These are phyloP conservation scores for Lepilemur ruficaudatus DNA, from an alignment of 2,797 vertebrate genomes.

Conservation along the genomic window DNA sequence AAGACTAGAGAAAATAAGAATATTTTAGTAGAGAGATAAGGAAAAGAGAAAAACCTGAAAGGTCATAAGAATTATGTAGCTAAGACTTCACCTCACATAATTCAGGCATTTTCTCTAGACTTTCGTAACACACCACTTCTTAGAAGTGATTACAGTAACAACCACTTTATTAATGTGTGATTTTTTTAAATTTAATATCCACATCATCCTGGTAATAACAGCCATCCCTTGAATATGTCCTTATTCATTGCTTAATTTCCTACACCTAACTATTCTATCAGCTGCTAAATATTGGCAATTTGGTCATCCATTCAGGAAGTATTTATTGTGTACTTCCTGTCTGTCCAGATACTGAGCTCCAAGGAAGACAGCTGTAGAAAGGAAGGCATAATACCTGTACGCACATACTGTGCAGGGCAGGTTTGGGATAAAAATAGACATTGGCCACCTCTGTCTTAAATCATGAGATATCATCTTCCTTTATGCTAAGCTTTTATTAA, in stretches of 20 bases:
- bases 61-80: background rate
- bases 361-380: background rate
- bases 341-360: background rate
- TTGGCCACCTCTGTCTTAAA: background rate
- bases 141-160: background rate
- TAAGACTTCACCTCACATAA: background rate
- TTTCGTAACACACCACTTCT: background rate
- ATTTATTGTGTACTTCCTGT: background rate
- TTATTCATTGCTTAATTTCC: background rate
- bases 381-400: background rate
- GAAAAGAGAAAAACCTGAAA: background rate
- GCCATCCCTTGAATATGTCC: background rate
- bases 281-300: background rate
- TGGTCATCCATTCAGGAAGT: background rate
- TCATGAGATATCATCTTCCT: background rate
- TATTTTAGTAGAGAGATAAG: background rate
- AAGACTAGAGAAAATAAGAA: background rate
- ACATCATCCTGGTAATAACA: background rate
- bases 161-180: background rate
- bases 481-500: background rate
- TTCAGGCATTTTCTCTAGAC: background rate
- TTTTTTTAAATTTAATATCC: background rate
- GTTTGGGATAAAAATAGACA: background rate
- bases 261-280: background rate
- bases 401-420: background rate